These are phyloP conservation scores for Smittia aterrima DNA, from an alignment of 2,888 invertebrate species.

Conservation along the genomic window DNA sequence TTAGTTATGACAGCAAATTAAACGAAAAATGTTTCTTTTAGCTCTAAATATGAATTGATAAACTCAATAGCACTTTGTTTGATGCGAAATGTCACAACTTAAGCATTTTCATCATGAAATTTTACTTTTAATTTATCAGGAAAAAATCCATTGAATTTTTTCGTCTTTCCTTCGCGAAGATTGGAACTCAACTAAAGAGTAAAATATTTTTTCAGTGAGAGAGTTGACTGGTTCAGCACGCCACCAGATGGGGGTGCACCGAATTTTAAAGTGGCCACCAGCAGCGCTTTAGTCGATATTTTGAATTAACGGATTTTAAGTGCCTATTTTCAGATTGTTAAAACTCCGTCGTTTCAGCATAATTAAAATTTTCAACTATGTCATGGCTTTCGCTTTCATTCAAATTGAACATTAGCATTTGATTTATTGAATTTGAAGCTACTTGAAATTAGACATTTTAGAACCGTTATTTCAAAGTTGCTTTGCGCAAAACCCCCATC, in stretches of 20 bases:
- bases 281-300: too few relatives aligned
- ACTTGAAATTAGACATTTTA: too few relatives aligned
- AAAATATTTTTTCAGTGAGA: background rate
- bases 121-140: background rate
- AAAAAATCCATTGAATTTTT: background rate
- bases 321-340: too few relatives aligned
- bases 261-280: background rate
- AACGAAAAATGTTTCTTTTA: slow-evolving; percentile 34
- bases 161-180: background rate
- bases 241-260: background rate
- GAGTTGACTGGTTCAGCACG: background rate
- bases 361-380: too few relatives aligned
- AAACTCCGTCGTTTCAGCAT: too few relatives aligned
- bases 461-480: too few relatives aligned
- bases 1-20: slow-evolving; percentile 4
- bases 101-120: slow-evolving; percentile 29
- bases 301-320: too few relatives aligned
- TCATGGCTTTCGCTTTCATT: too few relatives aligned
- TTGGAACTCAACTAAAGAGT: background rate
- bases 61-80: slow-evolving; percentile 27
- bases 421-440: too few relatives aligned
- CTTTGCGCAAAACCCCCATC: too few relatives aligned
- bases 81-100: slow-evolving; percentile 35
- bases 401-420: too few relatives aligned
- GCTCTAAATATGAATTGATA: slow-evolving; percentile 29